These are phyloP conservation scores for Ramphastos sulfuratus DNA, from an alignment of 2,113 vertebrate species.

Conservation along the genomic window DNA sequence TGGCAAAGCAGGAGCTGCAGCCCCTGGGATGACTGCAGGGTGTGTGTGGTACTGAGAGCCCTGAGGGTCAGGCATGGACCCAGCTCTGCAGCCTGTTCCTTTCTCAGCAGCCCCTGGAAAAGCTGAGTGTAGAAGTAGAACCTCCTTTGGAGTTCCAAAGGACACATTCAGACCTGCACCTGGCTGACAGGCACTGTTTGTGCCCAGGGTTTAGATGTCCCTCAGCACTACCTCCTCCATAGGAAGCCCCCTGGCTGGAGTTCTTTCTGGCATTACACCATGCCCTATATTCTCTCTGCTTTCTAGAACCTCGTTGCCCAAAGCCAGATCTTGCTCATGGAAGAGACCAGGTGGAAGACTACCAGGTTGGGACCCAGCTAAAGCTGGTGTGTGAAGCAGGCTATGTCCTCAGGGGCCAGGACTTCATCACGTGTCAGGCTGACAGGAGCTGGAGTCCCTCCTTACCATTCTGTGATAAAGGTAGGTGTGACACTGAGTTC, in stretches of 20 bases:
- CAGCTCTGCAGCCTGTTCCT: neutral
- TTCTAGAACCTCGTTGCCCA: neutral
- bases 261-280: neutral
- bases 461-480: conserved; percentile 34
- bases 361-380: neutral
- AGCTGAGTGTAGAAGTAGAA: neutral
- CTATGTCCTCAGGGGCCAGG: conserved; percentile 12
- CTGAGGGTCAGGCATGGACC: rapidly evolving
- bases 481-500: neutral
- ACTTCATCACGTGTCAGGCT: neutral
- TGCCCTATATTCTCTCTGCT: rapidly evolving
- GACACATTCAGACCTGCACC: neutral
- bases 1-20: neutral
- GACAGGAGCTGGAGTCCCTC: conserved; percentile 35
- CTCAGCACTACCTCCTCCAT: neutral
- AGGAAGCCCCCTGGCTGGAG: neutral
- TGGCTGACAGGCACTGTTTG: neutral
- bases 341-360: neutral
- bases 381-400: neutral
- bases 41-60: neutral
- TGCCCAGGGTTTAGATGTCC: neutral
- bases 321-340: neutral
- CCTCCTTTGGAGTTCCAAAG: neutral
- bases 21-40: neutral
- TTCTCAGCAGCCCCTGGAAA: neutral